These are phyloP conservation scores for Dryococelus australis DNA, from an alignment of 2,888 invertebrate genomes.

Conservation along the genomic window DNA sequence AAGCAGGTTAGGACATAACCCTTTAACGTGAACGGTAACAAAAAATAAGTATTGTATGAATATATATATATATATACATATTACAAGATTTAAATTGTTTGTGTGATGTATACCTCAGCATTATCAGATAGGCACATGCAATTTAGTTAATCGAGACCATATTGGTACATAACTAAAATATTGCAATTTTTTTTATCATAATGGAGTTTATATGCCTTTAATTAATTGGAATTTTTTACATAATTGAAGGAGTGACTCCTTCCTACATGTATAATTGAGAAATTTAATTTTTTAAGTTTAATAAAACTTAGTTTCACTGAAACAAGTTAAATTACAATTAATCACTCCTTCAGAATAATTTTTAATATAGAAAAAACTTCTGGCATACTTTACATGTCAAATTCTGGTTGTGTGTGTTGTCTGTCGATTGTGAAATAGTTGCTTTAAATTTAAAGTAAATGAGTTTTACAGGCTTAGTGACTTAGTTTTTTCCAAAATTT, in stretches of 20 bases:
- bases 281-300: neutral
- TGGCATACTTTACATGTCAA: neutral
- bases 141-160: neutral
- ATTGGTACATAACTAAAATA: neutral
- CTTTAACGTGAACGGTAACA: neutral
- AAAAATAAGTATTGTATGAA: neutral
- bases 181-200: too few species aligned
- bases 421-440: constrained; percentile 2
- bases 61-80: neutral
- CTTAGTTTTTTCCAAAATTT: neutral
- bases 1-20: neutral
- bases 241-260: neutral
- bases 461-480: neutral
- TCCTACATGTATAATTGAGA: neutral
- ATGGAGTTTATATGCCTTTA: neutral
- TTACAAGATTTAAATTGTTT: neutral
- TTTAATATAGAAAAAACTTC: neutral
- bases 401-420: neutral
- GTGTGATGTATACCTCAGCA: neutral
- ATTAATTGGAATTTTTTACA: neutral
- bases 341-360: neutral
- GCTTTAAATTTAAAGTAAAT: neutral
- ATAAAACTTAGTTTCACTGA: neutral
- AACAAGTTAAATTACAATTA: neutral
- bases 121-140: neutral